A percentile compares a stretch with the other conserved stretches of the same genome.
Evolutionary conservation across 1,140 invertebrate genomes (phyloP).

Genomic region (Bilobella aurantiaca): DNA sequence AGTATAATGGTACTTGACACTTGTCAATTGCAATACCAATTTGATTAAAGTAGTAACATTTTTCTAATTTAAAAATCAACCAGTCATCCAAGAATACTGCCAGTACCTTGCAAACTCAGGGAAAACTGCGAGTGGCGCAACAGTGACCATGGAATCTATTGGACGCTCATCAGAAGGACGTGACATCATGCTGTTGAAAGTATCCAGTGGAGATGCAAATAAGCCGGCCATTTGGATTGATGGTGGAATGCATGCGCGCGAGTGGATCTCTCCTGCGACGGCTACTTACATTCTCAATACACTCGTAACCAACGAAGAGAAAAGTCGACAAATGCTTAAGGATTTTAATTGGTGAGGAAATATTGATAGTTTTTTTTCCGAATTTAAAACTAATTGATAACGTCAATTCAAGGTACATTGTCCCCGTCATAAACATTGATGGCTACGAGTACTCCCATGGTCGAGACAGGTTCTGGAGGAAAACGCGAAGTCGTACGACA

Average conservation of each 20-base stretch:
- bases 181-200: constrained; percentile 24
- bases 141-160: constrained; percentile 13
- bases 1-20: constrained; percentile 26
- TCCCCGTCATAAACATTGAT: constrained; percentile 72
- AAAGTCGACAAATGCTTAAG: constrained; percentile 48
- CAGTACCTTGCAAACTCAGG: not conserved
- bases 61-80: not conserved
- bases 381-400: constrained; percentile 14
- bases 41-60: no score
- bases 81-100: constrained; percentile 18
- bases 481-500: constrained; percentile 46
- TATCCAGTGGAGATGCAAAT: not conserved
- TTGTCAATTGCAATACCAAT: no score
- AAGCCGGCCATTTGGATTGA: constrained; percentile 29
- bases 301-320: constrained; percentile 58
- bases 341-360: constrained; percentile 62
- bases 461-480: constrained; percentile 57
- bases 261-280: constrained; percentile 83
- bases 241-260: constrained; percentile 74
- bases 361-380: constrained; percentile 41
- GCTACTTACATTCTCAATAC: constrained; percentile 71
- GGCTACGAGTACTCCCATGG: constrained; percentile 41
- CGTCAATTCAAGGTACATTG: constrained; percentile 50
- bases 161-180: constrained; percentile 20
- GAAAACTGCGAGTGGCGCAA: not conserved